Evolutionary conservation across 2,888 invertebrate species (phyloP), one percentile per base, ranked within the genome.

Genomic region (Lordiphosa fenestrarum): DNA sequence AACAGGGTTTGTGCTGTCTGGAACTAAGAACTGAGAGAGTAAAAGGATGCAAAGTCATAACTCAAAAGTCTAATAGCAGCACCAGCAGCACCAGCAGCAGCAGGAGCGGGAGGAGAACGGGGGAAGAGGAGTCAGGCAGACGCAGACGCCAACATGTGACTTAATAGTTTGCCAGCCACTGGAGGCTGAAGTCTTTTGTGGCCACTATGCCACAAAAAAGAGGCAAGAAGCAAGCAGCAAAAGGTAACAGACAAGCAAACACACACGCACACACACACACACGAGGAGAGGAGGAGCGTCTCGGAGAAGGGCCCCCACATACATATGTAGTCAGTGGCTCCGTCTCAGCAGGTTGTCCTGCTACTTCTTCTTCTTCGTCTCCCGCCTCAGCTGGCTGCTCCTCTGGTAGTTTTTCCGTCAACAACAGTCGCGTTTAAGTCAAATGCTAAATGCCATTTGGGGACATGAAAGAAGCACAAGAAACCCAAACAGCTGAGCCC

Each of bases 391-490:
- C 9, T 15, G 15, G 15, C 6, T 23, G 2, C 44, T 33, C 38
- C 15, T 15, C 21, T 38, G 12, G 49, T 60, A 44, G 51, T 35
- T 42, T 9, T 37, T 13, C 49, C 64, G 37, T 37, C 66, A 56
- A 21, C 47, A 46, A 46, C 53, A 46, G 49, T 44, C 82, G 64
- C 75, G 62, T 49, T 77, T 63, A 77, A 77, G 82, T 78, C 77
- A 73, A 71, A 84, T 81, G 78, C 69, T 78, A 78, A 78, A 78
- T 73, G 77, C 57, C 77, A 81, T 84, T 78, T 71, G 78, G 84
- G 77, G 69, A 77, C 77, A 63, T 42, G 48, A 49, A 37, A 75
- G 54, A 48, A 55, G 49, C 57, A 56, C 9, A 12, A 19, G 44
- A 6, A 38, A 56, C 50, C 63, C 44, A 47, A 77, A 84, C 84